Evolutionary conservation across 2,113 vertebrate genomes (phyloP).

Genomic region (Miniopterus natalensis): DNA sequence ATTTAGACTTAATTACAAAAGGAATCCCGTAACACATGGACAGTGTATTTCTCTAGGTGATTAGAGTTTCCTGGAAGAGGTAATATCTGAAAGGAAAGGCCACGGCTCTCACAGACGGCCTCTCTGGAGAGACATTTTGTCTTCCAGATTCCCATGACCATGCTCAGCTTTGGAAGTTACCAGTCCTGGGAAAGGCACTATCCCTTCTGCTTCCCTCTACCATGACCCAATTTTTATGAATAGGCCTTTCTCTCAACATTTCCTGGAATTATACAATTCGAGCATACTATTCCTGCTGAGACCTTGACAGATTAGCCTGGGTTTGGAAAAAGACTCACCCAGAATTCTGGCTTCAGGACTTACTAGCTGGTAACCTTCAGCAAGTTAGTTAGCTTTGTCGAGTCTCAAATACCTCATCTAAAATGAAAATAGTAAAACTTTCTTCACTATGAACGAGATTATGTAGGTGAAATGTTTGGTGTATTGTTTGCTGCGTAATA

Average conservation of each 20-base stretch:
- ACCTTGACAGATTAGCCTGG: not conserved
- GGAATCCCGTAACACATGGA: not conserved
- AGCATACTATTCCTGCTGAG: not conserved
- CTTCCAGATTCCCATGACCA: not conserved
- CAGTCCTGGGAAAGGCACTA: not conserved
- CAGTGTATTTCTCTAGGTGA: not conserved
- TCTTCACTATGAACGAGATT: not conserved
- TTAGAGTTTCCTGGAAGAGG: not conserved
- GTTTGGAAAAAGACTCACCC: not conserved
- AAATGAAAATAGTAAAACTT: not conserved
- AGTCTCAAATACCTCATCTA: not conserved
- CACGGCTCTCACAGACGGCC: not conserved
- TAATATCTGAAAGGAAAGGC: not conserved
- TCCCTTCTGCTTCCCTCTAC: not conserved
- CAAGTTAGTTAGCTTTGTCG: not conserved
- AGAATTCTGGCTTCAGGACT: not conserved
- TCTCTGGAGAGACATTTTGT: not conserved
- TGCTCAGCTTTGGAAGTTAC: not conserved
- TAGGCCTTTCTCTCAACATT: not conserved
- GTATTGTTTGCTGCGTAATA: not conserved
- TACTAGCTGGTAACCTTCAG: not conserved
- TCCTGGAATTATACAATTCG: not conserved
- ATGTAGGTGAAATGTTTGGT: not conserved
- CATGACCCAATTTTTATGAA: not conserved
- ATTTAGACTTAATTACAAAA: not conserved